These are phyloP conservation scores for Melanotaenia pygmaea DNA, from an alignment of 2,797 vertebrate genomes.

Conservation along the genomic window DNA sequence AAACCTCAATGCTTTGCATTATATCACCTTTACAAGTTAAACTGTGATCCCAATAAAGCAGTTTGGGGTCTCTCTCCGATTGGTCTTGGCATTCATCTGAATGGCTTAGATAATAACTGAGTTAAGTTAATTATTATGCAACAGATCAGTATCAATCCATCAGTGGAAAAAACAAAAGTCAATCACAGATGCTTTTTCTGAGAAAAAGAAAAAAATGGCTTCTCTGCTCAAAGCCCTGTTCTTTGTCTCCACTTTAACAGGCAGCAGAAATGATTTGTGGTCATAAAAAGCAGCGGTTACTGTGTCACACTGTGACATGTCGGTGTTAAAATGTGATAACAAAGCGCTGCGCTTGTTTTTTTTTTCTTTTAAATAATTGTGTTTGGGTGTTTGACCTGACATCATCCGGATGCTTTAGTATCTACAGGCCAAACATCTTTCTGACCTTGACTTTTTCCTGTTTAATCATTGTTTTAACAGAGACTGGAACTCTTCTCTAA, in stretches of 20 bases:
- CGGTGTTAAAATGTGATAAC: conserved; percentile 30
- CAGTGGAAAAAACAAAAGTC: neutral
- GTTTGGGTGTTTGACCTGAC: conserved; percentile 41
- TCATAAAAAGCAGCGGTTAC: conserved; percentile 7
- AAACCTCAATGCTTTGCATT: neutral
- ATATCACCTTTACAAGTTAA: conserved; percentile 12
- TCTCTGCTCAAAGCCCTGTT: conserved; percentile 7
- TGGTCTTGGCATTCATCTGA: neutral
- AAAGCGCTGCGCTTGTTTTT: conserved; percentile 3
- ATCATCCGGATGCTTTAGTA: conserved; percentile 35
- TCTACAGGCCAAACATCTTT: conserved; percentile 41
- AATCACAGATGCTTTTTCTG: neutral
- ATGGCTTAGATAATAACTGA: neutral
- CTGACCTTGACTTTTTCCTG: conserved; percentile 53
- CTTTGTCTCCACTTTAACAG: conserved; percentile 24
- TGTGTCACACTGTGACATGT: conserved; percentile 22
- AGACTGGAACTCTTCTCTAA: conserved; percentile 41
- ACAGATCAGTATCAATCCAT: neutral
- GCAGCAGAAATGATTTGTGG: conserved; percentile 11
- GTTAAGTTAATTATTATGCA: conserved; percentile 1
- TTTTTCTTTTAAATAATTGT: conserved; percentile 22
- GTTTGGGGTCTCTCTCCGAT: neutral
- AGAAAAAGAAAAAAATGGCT: neutral
- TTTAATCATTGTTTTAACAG: conserved; percentile 60
- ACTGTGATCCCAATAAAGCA: neutral